Evolutionary conservation across 2,113 vertebrate genomes (phyloP), one percentile per base, ranked within the genome.

Genomic region (Lampris megalopsis): DNA sequence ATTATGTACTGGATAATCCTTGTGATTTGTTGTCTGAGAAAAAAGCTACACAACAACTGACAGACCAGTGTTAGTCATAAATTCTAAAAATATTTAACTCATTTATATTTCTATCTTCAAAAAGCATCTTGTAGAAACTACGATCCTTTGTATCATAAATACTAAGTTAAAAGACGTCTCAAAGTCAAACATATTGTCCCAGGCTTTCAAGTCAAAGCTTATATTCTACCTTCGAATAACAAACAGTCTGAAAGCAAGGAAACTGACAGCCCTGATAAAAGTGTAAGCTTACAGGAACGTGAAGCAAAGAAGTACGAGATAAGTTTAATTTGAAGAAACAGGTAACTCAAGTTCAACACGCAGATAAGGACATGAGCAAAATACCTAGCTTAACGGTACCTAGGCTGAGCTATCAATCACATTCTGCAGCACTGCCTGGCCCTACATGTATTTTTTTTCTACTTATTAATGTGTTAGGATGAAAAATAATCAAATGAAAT

Each of bases 231-330:
- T 38, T 35, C 59, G 13, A 53, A 74, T n/a, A 67, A 60, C 53
- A 71, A 73, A 68, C 62, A 41, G 56, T 41, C 68, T 72, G 47
- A 85, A 61, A 81, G 68, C 58, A 54, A 75, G 58, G 58, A 77
- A 72, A 77, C 56, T 6, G 54, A 83, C 68, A 68, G 71, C 42
- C 56, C 77, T 78, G 83, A 85, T 65, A 48, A 80, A 53, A 65
- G 75, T 74, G 86, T 84, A 87, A 83, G 76, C 69, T 78, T 67
- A 75, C 70, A 71, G 59, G 63, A 82, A 72, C 64, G 70, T 85
- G 82, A 85, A 83, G 74, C 54, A 63, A 68, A 81, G 59, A 79
- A 81, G 79, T 36, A 77, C 81, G 63, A 78, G 52, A 85, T 71
- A 81, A 73, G 68, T 85, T 80, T 63, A 65, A 74, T 56, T 60